These are phyloP conservation scores for Cerceris ruficornis DNA, from an alignment of 2,888 invertebrate genomes.

Conservation along the genomic window DNA sequence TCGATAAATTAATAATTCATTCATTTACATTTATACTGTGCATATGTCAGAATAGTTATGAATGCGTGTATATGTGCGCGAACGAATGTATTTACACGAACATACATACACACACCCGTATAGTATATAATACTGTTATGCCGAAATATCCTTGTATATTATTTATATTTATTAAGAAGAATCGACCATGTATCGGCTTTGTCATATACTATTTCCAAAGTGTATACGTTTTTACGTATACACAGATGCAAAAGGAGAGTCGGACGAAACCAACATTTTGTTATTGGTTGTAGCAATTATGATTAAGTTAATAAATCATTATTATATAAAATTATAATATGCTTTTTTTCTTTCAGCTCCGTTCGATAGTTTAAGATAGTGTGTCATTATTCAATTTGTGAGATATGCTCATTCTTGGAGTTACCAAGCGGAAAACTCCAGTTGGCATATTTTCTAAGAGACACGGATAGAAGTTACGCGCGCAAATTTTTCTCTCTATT, in stretches of 20 bases:
- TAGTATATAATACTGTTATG: slow-evolving; percentile 60
- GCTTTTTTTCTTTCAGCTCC: not conserved
- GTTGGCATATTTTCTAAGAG: too few relatives aligned
- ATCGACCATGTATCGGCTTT: slow-evolving; percentile 66
- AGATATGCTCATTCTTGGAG: too few relatives aligned
- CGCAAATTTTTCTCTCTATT: too few relatives aligned
- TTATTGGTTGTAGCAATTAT: slow-evolving; percentile 66
- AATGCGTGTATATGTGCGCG: slow-evolving; percentile 17
- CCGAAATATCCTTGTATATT: slow-evolving; percentile 62
- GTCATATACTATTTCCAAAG: slow-evolving; percentile 61
- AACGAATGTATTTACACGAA: slow-evolving; percentile 26
- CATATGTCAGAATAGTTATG: slow-evolving; percentile 39
- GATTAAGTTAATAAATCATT: slow-evolving; percentile 71
- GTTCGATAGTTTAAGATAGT: too few relatives aligned
- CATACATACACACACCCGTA: slow-evolving; percentile 36
- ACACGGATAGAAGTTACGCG: too few relatives aligned
- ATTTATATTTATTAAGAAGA: slow-evolving; percentile 70
- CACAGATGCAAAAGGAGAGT: slow-evolving; percentile 23
- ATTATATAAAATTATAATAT: slow-evolving; percentile 65
- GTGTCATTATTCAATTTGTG: too few relatives aligned
- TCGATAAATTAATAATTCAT: slow-evolving; percentile 38
- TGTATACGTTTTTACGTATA: slow-evolving; percentile 39
- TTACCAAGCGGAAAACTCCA: too few relatives aligned
- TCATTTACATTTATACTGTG: slow-evolving; percentile 54
- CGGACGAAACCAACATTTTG: slow-evolving; percentile 49